A percentile compares a stretch with the other conserved stretches of the same genome.
Evolutionary conservation across 2,888 invertebrate genomes (phyloP).

Genomic region (Colletes collaris): DNA sequence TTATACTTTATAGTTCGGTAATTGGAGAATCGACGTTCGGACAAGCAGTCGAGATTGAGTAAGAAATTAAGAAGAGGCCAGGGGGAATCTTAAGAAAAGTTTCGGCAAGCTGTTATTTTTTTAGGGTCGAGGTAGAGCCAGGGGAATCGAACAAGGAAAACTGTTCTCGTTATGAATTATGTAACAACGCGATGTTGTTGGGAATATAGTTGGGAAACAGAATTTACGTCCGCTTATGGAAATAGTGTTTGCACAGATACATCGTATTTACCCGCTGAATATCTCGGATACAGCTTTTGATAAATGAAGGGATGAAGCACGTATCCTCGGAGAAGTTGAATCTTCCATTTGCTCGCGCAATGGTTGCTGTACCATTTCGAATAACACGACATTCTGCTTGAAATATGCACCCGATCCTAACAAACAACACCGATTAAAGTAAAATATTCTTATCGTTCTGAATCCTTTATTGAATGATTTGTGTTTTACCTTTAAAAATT

Average conservation of each 20-base stretch:
- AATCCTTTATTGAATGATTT: too few species aligned
- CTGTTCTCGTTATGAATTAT: slow-evolving; percentile 43
- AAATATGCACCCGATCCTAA: background rate
- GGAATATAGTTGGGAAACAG: slow-evolving; percentile 26
- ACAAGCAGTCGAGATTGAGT: slow-evolving; percentile 4
- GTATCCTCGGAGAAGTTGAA: slow-evolving; percentile 3
- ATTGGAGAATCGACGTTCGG: background rate
- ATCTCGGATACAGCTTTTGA: slow-evolving; percentile 10
- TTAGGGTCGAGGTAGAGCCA: background rate
- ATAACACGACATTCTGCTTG: background rate
- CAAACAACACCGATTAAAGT: background rate
- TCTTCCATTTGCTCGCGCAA: slow-evolving; percentile 13
- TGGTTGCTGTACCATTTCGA: background rate
- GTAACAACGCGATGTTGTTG: slow-evolving; percentile 30
- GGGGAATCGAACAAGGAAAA: slow-evolving; percentile 20
- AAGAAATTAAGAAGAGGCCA: background rate
- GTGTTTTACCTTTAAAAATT: too few species aligned
- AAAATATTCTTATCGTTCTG: too few species aligned
- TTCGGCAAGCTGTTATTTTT: slow-evolving; percentile 25
- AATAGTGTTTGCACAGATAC: slow-evolving; percentile 23
- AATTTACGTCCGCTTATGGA: slow-evolving; percentile 45
- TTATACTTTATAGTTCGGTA: too few species aligned
- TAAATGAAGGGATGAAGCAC: slow-evolving; percentile 5
- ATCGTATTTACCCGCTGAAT: slow-evolving; percentile 11
- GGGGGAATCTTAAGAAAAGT: slow-evolving; percentile 6